A percentile compares a stretch with the other conserved stretches of the same genome.
Conservation (phyloP, 2,113 vertebrate genomes). For the Alethe diademata region DNA sequence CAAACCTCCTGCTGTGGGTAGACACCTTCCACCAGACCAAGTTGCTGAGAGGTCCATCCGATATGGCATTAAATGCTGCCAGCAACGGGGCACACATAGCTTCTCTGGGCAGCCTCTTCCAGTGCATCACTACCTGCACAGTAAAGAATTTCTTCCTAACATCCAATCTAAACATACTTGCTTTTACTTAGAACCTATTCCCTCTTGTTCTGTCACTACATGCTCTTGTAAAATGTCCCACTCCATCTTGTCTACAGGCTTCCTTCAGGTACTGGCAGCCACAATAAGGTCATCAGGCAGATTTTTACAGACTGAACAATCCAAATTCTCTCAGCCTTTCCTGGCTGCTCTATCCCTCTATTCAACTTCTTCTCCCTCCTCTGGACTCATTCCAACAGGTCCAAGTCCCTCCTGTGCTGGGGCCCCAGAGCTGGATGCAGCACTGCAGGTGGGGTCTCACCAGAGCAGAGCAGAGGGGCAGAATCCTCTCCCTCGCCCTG, state of each 20-base stretch:
- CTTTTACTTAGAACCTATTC: background rate
- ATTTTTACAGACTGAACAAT: background rate
- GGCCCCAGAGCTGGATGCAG: background rate
- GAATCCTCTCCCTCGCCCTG: accelerated
- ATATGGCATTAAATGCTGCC: background rate
- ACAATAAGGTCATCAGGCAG: background rate
- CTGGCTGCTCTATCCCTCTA: background rate
- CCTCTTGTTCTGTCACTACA: background rate
- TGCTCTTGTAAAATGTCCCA: background rate
- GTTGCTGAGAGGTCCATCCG: too few species aligned
- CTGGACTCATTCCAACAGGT: background rate
- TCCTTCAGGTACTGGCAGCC: background rate
- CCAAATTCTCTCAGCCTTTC: background rate
- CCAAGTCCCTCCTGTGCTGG: background rate
- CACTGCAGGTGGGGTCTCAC: accelerated
- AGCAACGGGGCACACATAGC: accelerated
- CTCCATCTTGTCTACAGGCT: background rate
- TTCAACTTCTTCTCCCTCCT: background rate
- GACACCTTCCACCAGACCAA: background rate
- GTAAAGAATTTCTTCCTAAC: background rate
- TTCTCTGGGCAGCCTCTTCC: background rate
- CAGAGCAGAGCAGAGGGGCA: background rate
- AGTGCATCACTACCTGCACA: background rate
- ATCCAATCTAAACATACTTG: background rate
- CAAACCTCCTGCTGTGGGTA: background rate